Evolutionary conservation across 1,140 invertebrate species (phyloP).

Genomic region (Ridgeia piscesae): DNA sequence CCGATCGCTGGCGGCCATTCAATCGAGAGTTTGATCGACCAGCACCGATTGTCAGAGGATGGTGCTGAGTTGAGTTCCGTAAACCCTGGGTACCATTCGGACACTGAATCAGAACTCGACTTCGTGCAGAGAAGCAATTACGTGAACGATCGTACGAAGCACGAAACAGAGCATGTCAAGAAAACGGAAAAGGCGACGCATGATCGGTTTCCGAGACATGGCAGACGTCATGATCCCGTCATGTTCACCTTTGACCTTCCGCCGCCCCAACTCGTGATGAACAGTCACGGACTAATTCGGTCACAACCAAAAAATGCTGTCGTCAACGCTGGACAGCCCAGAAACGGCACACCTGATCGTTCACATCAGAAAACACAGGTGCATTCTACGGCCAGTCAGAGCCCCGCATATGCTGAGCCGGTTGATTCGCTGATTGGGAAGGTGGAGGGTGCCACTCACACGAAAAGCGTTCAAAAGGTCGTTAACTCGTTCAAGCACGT

Average conservation of each 20-base stretch:
- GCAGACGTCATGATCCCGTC: neutral
- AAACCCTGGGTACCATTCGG: constrained; percentile 7
- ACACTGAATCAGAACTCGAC: constrained; percentile 7
- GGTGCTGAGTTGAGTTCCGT: constrained; percentile 12
- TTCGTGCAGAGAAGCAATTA: constrained; percentile 4
- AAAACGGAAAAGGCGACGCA: neutral
- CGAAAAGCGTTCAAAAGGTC: constrained; percentile 34
- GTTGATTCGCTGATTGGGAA: constrained; percentile 73
- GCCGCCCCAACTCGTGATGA: neutral
- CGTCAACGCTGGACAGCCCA: neutral
- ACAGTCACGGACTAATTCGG: constrained; percentile 13
- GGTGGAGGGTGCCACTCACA: constrained; percentile 43
- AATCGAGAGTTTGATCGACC: neutral
- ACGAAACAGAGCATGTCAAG: constrained; percentile 8
- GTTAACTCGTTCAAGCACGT: constrained; percentile 42
- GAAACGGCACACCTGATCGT: neutral
- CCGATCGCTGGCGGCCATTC: neutral
- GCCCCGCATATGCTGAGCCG: constrained; percentile 89
- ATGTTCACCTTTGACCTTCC: constrained; percentile 20
- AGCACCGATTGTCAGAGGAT: neutral
- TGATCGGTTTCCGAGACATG: no score
- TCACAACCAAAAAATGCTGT: neutral
- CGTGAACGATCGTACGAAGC: neutral
- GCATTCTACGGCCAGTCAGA: constrained; percentile 52
- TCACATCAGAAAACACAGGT: neutral